Percentiles rank a stretch among this genome's conserved stretches.
phyloP scores from a whole-genome alignment of 2,888 invertebrate species.

The Eustalomyia histrio region DNA sequence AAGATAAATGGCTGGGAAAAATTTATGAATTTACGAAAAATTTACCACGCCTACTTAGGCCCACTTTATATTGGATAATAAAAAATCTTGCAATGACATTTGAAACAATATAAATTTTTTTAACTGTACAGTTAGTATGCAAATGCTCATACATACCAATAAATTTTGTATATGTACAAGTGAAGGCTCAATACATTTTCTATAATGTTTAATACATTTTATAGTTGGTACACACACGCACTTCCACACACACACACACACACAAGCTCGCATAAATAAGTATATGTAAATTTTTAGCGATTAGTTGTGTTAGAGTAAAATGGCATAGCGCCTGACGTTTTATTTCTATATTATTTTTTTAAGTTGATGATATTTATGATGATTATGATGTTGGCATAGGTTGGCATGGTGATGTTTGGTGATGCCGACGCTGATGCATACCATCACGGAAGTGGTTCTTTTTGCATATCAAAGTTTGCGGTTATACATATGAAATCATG shows the following conservation, averaged over 20 bases:
- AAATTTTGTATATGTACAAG: neutral
- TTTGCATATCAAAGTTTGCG: slow-evolving; percentile 65
- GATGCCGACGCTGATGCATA: slow-evolving; percentile 47
- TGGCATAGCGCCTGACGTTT: slow-evolving; percentile 56
- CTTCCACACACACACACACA: neutral
- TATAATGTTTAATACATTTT: slow-evolving; percentile 53
- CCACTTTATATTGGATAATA: too few relatives aligned
- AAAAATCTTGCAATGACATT: too few relatives aligned
- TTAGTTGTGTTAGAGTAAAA: slow-evolving; percentile 68
- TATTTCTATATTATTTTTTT: slow-evolving; percentile 34
- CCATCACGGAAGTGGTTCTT: slow-evolving; percentile 63
- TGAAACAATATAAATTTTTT: too few relatives aligned
- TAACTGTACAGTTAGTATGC: too few relatives aligned
- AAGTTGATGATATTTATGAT: slow-evolving; percentile 29
- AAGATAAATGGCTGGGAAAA: too few relatives aligned
- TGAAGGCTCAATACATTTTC: slow-evolving; percentile 52
- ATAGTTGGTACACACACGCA: slow-evolving; percentile 13
- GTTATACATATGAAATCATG: slow-evolving; percentile 61
- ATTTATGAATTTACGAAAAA: too few relatives aligned
- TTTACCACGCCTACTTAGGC: too few relatives aligned
- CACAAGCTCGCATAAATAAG: slow-evolving; percentile 10
- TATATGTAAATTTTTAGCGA: slow-evolving; percentile 66
- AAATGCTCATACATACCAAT: too few relatives aligned
- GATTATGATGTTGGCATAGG: slow-evolving; percentile 8
- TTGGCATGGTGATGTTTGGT: slow-evolving; percentile 25